Evolutionary conservation across 2,888 invertebrate species (phyloP).

Genomic region (Troilus luridus): DNA sequence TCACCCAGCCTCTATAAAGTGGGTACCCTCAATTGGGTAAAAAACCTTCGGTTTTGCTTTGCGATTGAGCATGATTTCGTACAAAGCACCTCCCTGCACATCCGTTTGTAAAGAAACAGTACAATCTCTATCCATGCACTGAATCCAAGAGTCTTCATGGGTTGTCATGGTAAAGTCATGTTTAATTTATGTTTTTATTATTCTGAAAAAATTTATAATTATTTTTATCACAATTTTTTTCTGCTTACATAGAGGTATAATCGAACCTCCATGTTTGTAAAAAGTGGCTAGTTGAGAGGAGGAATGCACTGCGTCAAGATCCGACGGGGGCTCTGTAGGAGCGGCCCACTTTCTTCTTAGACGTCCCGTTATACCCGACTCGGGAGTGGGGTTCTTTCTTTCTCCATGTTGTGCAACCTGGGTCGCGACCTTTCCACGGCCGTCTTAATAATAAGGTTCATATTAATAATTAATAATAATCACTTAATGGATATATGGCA

Average conservation of each 20-base stretch:
- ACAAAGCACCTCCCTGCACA: too few species aligned
- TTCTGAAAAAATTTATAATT: too few species aligned
- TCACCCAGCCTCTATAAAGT: too few species aligned
- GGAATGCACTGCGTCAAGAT: slow-evolving; percentile 44
- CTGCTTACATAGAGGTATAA: neutral
- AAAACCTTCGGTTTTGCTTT: too few species aligned
- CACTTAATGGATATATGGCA: neutral
- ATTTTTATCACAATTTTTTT: neutral
- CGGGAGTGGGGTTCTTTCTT: neutral
- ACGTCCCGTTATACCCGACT: neutral
- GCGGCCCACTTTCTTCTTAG: slow-evolving; percentile 59
- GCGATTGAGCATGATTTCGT: too few species aligned
- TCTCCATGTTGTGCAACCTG: slow-evolving; percentile 43
- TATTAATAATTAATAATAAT: neutral
- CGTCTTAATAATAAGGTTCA: neutral
- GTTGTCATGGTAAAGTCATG: too few species aligned
- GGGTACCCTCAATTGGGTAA: too few species aligned
- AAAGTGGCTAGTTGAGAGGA: neutral
- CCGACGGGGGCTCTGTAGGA: slow-evolving; percentile 53
- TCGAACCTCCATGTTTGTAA: neutral
- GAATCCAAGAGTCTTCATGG: too few species aligned
- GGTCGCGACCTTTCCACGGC: slow-evolving; percentile 29
- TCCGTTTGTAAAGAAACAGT: too few species aligned
- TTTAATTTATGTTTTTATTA: too few species aligned
- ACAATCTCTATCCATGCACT: too few species aligned